These are phyloP conservation scores for Acinonyx jubatus DNA, from an alignment of 2,113 vertebrate species.

Conservation along the genomic window DNA sequence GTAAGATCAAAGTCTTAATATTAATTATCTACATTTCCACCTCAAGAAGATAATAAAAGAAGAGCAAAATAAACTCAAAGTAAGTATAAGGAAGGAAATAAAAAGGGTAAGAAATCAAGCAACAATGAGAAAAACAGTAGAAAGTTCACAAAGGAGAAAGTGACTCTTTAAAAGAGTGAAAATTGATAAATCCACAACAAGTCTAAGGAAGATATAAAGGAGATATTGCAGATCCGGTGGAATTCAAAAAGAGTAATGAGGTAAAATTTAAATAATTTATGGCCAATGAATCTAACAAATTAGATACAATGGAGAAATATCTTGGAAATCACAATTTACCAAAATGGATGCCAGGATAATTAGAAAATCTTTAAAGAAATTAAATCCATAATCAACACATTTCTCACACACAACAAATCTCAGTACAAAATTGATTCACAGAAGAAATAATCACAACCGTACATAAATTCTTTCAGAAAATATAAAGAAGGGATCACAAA, in stretches of 20 bases:
- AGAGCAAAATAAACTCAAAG: background rate
- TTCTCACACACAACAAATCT: background rate
- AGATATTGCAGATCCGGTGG: background rate
- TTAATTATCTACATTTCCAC: background rate
- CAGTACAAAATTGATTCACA: background rate
- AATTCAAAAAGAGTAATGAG: background rate
- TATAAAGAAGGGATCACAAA: background rate
- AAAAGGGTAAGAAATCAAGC: background rate
- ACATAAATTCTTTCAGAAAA: background rate
- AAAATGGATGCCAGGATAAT: background rate
- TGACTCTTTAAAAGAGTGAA: background rate
- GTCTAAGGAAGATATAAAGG: background rate
- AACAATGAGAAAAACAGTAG: background rate
- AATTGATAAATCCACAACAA: background rate
- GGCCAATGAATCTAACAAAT: background rate
- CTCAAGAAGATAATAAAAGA: background rate
- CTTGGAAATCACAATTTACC: background rate
- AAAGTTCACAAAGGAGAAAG: background rate
- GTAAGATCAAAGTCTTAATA: background rate
- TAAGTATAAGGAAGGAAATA: background rate
- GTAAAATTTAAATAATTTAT: background rate
- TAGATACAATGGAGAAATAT: background rate
- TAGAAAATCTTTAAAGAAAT: background rate
- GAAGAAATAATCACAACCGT: background rate
- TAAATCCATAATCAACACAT: background rate